phyloP scores from a whole-genome alignment of 1,140 invertebrate genomes.

The Andrena cerasifolii region DNA sequence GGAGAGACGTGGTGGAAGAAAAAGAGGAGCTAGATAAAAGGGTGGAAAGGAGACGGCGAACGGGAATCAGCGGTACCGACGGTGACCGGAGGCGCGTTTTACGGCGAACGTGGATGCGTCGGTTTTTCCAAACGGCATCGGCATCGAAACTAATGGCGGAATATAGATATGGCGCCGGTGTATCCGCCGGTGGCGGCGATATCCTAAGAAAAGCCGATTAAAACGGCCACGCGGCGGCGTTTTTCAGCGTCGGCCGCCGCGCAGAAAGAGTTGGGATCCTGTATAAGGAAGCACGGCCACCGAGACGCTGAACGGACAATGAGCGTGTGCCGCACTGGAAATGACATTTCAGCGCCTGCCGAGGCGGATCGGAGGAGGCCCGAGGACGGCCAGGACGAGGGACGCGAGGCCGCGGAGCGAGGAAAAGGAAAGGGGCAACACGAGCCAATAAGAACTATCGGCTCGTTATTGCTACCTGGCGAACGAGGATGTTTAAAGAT shows the following conservation, averaged over 20 bases:
- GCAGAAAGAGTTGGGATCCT: slow-evolving; percentile 48
- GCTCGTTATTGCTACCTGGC: slow-evolving; percentile 70
- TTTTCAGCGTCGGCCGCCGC: slow-evolving; percentile 67
- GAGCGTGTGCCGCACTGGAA: slow-evolving; percentile 71
- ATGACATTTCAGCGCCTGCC: slow-evolving; percentile 67
- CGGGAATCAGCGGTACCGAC: not conserved
- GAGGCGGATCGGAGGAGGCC: slow-evolving; percentile 20
- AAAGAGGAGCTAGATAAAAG: not conserved
- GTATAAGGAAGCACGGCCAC: slow-evolving; percentile 63
- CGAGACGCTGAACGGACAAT: slow-evolving; percentile 62
- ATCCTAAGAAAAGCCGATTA: slow-evolving; percentile 69
- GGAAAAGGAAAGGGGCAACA: not conserved
- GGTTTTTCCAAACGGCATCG: slow-evolving; percentile 41
- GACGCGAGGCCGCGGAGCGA: not conserved
- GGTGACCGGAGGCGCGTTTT: slow-evolving; percentile 38
- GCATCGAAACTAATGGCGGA: slow-evolving; percentile 68
- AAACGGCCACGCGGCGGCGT: slow-evolving; percentile 60
- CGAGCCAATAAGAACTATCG: slow-evolving; percentile 57
- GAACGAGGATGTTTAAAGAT: slow-evolving; percentile 57
- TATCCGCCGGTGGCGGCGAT: slow-evolving; percentile 22
- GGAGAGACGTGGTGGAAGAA: not conserved
- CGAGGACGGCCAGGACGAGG: slow-evolving; percentile 14
- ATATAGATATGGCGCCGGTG: slow-evolving; percentile 69
- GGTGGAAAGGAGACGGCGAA: slow-evolving; percentile 1
- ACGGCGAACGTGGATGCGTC: slow-evolving; percentile 42